Evolutionary conservation across 2,113 vertebrate genomes (phyloP), one percentile per base, ranked within the genome.

Genomic region (Engystomops pustulosus): DNA sequence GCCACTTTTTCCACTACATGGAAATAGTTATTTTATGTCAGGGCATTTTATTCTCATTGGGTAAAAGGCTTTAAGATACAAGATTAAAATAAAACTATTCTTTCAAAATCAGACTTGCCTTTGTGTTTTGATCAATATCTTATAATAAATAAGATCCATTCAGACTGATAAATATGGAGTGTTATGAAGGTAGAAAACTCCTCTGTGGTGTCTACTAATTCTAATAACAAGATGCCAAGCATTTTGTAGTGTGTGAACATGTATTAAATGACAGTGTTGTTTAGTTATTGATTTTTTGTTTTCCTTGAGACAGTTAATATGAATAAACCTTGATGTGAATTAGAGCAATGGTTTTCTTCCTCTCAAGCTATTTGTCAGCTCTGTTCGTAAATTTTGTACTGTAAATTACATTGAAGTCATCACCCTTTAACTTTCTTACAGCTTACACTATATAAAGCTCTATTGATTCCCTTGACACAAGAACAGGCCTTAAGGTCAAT

Each of bases 401-500:
- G 25, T 27, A 58, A 25, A 60, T 60, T 17, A 32, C 15, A 32
- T 65, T 65, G 30, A 32, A 11, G 30, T 65, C 60, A 65, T 32
- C 9, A 30, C 6, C 25, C 32, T 53, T 55, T 77, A 68, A 34
- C 27, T 58, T 82, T 82, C 36, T 55, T 41, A 44, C 17, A 23
- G 38, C 47, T 12, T 17, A 82, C 49, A 55, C 36, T 71, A 23
- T 71, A 71, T 20, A 82, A 41, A 49, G 9, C 38, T 55, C 11
- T 38, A 82, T 82, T 82, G 80, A 71, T 82, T 34, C 17, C 23
- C 41, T 58, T 53, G 67, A 72, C 36, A 82, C 68, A 72, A 44
- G 70, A 12, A 23, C 49, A 58, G 47, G 44, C 3, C 68, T 18
- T 72, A 3, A 36, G 38, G 65, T 82, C 80, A 82, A 53, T 58